These are phyloP conservation scores for Thunnus albacares DNA, from an alignment of 2,797 vertebrate species.

Conservation along the genomic window DNA sequence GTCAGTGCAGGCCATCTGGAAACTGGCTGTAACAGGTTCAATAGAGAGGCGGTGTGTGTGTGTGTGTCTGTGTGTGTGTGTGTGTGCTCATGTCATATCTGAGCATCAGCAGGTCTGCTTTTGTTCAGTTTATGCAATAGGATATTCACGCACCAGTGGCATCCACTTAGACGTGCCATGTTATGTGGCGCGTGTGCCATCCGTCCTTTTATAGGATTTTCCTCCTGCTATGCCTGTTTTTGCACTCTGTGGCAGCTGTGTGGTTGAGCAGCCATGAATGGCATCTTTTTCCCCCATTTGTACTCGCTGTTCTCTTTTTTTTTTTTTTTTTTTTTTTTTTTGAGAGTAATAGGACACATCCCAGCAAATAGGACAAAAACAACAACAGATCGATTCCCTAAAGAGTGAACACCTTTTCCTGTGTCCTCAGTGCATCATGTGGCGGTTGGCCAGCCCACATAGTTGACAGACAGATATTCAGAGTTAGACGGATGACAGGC, in stretches of 20 bases:
- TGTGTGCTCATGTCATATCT: slow-evolving; percentile 33
- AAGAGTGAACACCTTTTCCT: slow-evolving; percentile 49
- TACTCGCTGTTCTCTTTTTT: slow-evolving; percentile 23
- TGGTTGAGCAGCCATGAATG: slow-evolving; percentile 43
- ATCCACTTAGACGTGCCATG: slow-evolving; percentile 19
- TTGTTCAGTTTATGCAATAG: slow-evolving; percentile 45
- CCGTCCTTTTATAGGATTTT: slow-evolving; percentile 43
- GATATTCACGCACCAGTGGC: slow-evolving; percentile 51
- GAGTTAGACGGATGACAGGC: slow-evolving; percentile 44
- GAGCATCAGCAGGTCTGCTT: slow-evolving; percentile 49
- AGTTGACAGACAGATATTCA: slow-evolving; percentile 40
- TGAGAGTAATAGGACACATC: slow-evolving; percentile 3
- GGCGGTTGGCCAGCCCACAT: slow-evolving; percentile 45
- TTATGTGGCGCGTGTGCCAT: slow-evolving; percentile 23
- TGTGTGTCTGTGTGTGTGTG: slow-evolving; percentile 22
- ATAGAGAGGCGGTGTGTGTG: background rate
- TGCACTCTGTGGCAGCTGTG: slow-evolving; percentile 40
- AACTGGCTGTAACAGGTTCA: slow-evolving; percentile 33
- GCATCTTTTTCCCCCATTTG: slow-evolving; percentile 40
- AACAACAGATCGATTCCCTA: slow-evolving; percentile 44
- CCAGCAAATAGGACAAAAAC: slow-evolving; percentile 26
- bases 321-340: background rate
- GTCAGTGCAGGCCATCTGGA: slow-evolving; percentile 41
- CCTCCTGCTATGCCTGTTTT: slow-evolving; percentile 40
- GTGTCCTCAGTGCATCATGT: slow-evolving; percentile 43